phyloP scores from a whole-genome alignment of 2,888 invertebrate genomes.

The Mystacides longicornis region DNA sequence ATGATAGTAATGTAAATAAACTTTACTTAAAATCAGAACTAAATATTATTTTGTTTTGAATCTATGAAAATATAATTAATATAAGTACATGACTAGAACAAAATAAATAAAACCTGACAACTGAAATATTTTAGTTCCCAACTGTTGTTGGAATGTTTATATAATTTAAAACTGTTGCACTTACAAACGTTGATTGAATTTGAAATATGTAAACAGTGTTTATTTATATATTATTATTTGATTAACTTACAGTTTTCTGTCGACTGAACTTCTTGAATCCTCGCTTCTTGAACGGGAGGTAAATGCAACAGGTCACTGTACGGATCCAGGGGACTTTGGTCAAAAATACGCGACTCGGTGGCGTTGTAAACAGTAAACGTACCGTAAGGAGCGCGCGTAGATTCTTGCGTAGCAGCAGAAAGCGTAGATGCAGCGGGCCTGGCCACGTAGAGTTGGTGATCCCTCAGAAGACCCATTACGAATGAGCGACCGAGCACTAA shows the following conservation, averaged over 20 bases:
- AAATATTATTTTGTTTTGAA: too few species aligned
- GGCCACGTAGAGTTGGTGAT: slow-evolving; percentile 6
- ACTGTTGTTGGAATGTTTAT: too few species aligned
- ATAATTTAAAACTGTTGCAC: too few species aligned
- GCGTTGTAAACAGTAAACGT: neutral
- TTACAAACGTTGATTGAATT: too few species aligned
- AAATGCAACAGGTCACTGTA: slow-evolving; percentile 15
- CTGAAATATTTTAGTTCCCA: too few species aligned
- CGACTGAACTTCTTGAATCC: slow-evolving; percentile 1
- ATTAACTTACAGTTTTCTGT: slow-evolving; percentile 3
- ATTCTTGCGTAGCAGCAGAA: neutral
- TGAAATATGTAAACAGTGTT: too few species aligned
- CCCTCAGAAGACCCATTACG: slow-evolving; percentile 21
- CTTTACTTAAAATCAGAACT: too few species aligned
- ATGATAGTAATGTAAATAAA: too few species aligned
- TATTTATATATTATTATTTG: too few species aligned
- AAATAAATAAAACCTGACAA: too few species aligned
- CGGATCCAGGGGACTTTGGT: slow-evolving; percentile 3
- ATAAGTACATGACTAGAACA: too few species aligned
- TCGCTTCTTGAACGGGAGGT: neutral
- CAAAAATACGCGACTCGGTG: slow-evolving; percentile 5
- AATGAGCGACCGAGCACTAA: slow-evolving; percentile 16
- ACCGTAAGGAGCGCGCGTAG: neutral
- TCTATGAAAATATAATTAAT: too few species aligned
- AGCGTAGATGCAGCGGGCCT: slow-evolving; percentile 6